Percentiles rank a stretch among this genome's conserved stretches.
These are phyloP conservation scores for Drosophila limbata DNA, from an alignment of 2,888 invertebrate genomes.

Conservation along the genomic window DNA sequence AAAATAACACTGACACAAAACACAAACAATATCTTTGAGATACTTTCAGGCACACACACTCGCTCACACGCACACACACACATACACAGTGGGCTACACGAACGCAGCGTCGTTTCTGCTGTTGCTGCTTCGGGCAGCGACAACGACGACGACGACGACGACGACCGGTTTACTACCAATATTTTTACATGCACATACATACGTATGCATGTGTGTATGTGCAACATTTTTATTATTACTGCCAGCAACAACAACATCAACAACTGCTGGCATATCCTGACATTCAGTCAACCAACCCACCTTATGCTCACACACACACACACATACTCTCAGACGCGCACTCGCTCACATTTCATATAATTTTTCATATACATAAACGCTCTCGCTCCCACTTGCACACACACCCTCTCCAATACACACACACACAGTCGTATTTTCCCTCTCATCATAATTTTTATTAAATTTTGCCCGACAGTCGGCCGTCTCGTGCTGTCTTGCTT, in stretches of 20 bases:
- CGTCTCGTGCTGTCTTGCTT: constrained; percentile 44
- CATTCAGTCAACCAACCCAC: constrained; percentile 81
- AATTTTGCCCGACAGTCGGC: constrained; percentile 61
- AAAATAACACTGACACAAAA: constrained; percentile 85
- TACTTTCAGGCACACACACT: constrained; percentile 49
- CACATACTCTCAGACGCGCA: constrained; percentile 36
- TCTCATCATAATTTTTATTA: constrained; percentile 83
- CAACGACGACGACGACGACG: constrained; percentile 15
- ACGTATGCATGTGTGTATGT: constrained; percentile 44
- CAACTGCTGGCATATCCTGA: constrained; percentile 65
- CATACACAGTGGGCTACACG: constrained; percentile 24
- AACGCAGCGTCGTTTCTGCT: constrained; percentile 48
- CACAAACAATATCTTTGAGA: constrained; percentile 83
- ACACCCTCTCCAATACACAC: constrained; percentile 40
- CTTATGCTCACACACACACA: constrained; percentile 52
- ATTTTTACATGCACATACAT: constrained; percentile 52
- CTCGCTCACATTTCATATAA: constrained; percentile 78
- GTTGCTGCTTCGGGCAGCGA: constrained; percentile 56
- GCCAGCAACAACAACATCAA: constrained; percentile 49
- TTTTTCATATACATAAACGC: constrained; percentile 72
- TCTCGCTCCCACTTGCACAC: constrained; percentile 66
- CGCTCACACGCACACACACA: constrained; percentile 9
- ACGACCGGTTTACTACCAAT: constrained; percentile 70
- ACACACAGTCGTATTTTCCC: constrained; percentile 46
- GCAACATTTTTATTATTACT: constrained; percentile 75